Percentiles rank a stretch among this genome's conserved stretches.
Evolutionary conservation across 2,113 vertebrate genomes (phyloP).

Genomic region (Oenanthe melanoleuca): DNA sequence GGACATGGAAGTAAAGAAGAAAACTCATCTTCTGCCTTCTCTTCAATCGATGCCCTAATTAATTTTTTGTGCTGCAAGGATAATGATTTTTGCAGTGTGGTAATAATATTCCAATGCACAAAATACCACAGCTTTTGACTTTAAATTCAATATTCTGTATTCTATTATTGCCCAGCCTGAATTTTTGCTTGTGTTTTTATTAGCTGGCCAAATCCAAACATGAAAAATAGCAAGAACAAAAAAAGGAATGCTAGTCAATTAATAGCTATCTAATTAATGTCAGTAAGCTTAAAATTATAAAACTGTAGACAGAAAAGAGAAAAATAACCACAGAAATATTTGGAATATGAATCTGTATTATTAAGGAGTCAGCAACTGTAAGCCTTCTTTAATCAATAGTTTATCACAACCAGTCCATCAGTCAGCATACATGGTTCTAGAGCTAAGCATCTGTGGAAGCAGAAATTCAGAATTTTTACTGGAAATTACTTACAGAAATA

Average conservation of each 20-base stretch:
- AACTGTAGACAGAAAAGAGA: neutral
- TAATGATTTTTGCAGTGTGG: neutral
- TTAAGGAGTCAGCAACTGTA: neutral
- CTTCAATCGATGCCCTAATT: accelerated
- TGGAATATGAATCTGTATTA: neutral
- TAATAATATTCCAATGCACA: neutral
- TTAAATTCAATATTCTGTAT: neutral
- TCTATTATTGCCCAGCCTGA: neutral
- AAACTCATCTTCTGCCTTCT: neutral
- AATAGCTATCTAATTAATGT: neutral
- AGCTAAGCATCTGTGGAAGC: neutral
- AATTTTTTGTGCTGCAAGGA: neutral
- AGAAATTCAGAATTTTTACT: neutral
- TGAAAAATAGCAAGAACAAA: neutral
- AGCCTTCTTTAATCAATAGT: neutral
- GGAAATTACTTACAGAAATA: neutral
- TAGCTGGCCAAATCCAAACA: neutral
- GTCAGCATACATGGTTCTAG: neutral
- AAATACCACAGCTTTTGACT: neutral
- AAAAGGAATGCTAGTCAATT: neutral
- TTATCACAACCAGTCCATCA: neutral
- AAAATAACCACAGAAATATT: neutral
- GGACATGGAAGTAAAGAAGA: neutral
- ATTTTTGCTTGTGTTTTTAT: neutral
- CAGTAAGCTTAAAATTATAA: neutral